Evolutionary conservation across 1,140 invertebrate genomes (phyloP), one percentile per base, ranked within the genome.

Genomic region (Chlorops oryzae): DNA sequence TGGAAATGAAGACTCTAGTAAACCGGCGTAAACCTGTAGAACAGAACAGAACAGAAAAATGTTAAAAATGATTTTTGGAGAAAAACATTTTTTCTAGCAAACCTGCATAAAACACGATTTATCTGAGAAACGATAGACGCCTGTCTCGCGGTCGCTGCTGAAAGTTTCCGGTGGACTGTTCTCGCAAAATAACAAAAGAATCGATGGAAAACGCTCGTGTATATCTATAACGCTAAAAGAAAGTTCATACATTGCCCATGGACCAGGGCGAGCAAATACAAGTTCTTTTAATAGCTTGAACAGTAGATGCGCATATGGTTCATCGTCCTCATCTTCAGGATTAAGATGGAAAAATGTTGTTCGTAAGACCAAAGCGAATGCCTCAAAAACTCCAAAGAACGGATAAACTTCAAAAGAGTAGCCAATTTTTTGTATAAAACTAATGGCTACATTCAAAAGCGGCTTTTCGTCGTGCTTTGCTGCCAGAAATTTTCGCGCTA

Each of bases 61-160:
- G 43, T 17, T 12, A 3, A 7, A n/a, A 39, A 47, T 3, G 28
- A 17, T 22, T 34, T 23, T 22, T 34, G 5, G 35, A 23, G 22
- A 25, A 47, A 13, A 39, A 9, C 6, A 32, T 32, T 32, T 9
- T 32, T 32, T 32, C 6, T 9, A 32, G 23, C n/a, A 18, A 22
- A 67, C 64, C 28, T 68, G 65, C 24, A 68, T 28, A 15, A 70
- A 37, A 25, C 66, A 70, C 3, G 66, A 65, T 9, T 66, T 53
- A 0, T 59, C 55, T 1, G 56, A 50, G 49, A 69, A 70, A 10
- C 63, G 60, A 43, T 70, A 70, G 10, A 56, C 22, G 0, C 56
- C 59, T 3, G 59, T 54, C 20, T 69, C 59, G 9, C 66, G 59
- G 55, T 69, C 62, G 5, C 62, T 58, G 3, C 53, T 27, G 24